Evolutionary conservation across 2,797 vertebrate species (phyloP).

Genomic region (Pangasius krempfi): DNA sequence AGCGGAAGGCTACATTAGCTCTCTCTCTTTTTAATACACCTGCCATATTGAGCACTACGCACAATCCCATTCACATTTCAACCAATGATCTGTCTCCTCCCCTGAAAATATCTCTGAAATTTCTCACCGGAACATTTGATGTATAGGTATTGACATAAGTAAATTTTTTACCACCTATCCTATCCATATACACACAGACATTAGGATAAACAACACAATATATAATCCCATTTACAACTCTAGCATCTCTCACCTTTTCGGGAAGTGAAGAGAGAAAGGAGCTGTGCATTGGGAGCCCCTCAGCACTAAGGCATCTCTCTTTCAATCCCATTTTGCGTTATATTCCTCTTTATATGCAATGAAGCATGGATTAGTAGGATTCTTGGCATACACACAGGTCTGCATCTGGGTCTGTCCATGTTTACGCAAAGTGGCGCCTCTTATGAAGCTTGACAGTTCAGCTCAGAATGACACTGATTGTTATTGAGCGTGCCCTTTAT

Average conservation of each 20-base stretch:
- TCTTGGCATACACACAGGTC: slow-evolving; percentile 24
- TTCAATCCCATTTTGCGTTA: slow-evolving; percentile 43
- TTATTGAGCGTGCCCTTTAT: slow-evolving; percentile 59
- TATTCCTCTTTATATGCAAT: slow-evolving; percentile 50
- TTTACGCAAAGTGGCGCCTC: slow-evolving; percentile 13
- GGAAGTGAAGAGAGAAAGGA: slow-evolving; percentile 27
- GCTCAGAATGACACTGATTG: slow-evolving; percentile 56
- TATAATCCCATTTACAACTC: slow-evolving; percentile 43
- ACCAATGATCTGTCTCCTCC: background rate
- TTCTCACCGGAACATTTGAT: background rate
- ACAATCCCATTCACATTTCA: slow-evolving; percentile 1
- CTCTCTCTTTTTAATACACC: background rate
- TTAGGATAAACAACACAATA: background rate
- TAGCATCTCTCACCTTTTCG: slow-evolving; percentile 31
- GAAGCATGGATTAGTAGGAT: slow-evolving; percentile 47
- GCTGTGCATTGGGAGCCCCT: slow-evolving; percentile 42
- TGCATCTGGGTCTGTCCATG: slow-evolving; percentile 21
- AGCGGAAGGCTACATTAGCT: background rate
- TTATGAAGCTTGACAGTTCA: slow-evolving; percentile 46
- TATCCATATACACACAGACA: background rate
- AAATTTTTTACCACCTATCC: background rate
- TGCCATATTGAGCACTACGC: background rate
- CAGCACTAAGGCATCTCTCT: slow-evolving; percentile 45
- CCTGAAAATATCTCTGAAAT: background rate
- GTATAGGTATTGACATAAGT: background rate